Conservation (phyloP, 2,113 vertebrate species). For the Anolis sagrei region DNA sequence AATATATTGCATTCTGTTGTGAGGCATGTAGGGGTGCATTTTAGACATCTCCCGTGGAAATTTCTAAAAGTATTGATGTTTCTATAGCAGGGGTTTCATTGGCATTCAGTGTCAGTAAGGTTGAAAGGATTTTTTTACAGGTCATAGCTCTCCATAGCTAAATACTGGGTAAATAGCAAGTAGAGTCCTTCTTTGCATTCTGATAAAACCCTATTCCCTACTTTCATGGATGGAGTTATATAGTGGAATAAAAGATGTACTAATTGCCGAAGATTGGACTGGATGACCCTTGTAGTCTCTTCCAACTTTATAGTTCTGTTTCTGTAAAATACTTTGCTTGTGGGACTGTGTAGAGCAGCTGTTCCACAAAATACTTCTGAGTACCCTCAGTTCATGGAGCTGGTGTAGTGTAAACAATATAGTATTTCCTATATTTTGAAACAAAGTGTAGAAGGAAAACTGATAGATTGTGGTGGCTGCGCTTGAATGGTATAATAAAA, state of each 20-base stretch:
- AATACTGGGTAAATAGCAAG: slow-evolving; percentile 46
- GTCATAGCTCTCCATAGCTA: slow-evolving; percentile 44
- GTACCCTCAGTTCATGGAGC: not conserved
- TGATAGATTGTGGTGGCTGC: not conserved
- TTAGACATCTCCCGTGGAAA: slow-evolving; percentile 24
- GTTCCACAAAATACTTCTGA: not conserved
- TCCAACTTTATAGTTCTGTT: not conserved
- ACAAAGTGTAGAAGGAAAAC: not conserved
- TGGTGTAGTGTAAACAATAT: too few species aligned
- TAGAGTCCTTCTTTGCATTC: not conserved
- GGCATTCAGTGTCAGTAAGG: slow-evolving; percentile 63
- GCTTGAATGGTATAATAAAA: not conserved
- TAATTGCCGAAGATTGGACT: too few species aligned
- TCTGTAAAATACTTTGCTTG: not conserved
- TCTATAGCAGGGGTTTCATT: slow-evolving; percentile 47
- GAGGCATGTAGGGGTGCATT: slow-evolving; percentile 17
- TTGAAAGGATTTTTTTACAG: slow-evolving; percentile 57
- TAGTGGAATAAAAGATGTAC: not conserved
- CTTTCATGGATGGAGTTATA: not conserved
- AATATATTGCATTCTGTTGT: slow-evolving; percentile 23
- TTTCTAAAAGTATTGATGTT: slow-evolving; percentile 33
- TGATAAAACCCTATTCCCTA: not conserved
- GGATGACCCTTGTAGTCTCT: too few species aligned
- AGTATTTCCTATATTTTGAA: not conserved
- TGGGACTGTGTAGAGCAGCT: not conserved